These are phyloP conservation scores for Syrphus vitripennis DNA, from an alignment of 2,888 invertebrate species.

Conservation along the genomic window DNA sequence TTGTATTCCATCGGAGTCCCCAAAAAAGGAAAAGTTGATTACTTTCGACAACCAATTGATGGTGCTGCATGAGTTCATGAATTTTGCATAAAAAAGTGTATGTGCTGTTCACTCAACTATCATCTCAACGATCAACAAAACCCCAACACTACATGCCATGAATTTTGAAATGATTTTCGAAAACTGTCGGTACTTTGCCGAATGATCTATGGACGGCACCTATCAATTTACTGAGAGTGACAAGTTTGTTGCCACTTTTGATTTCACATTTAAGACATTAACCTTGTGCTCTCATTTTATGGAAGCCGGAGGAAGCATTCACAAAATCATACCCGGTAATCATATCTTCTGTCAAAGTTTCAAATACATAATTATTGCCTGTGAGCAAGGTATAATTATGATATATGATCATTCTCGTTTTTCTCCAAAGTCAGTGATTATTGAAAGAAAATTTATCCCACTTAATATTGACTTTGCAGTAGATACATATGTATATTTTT, in stretches of 20 bases:
- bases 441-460: conserved; percentile 2
- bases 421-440: conserved; percentile 12
- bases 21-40: conserved; percentile 68
- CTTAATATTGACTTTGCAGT: neutral
- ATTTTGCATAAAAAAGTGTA: conserved; percentile 47
- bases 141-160: conserved; percentile 2
- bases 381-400: neutral
- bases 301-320: conserved; percentile 12
- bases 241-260: conserved; percentile 53
- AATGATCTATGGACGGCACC: neutral
- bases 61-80: conserved; percentile 37
- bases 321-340: neutral
- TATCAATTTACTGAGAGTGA: no score
- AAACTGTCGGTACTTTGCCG: conserved; percentile 19
- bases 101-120: conserved; percentile 21
- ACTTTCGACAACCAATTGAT: conserved; percentile 32
- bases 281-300: conserved; percentile 50
- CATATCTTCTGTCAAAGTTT: conserved; percentile 11
- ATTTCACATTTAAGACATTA: conserved; percentile 55
- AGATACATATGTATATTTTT: neutral
- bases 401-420: conserved; percentile 26
- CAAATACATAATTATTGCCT: conserved; percentile 29
- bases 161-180: conserved; percentile 33
- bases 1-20: conserved; percentile 47
- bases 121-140: neutral